Conservation (phyloP, 2,797 vertebrate genomes). For the Agapornis canus region DNA sequence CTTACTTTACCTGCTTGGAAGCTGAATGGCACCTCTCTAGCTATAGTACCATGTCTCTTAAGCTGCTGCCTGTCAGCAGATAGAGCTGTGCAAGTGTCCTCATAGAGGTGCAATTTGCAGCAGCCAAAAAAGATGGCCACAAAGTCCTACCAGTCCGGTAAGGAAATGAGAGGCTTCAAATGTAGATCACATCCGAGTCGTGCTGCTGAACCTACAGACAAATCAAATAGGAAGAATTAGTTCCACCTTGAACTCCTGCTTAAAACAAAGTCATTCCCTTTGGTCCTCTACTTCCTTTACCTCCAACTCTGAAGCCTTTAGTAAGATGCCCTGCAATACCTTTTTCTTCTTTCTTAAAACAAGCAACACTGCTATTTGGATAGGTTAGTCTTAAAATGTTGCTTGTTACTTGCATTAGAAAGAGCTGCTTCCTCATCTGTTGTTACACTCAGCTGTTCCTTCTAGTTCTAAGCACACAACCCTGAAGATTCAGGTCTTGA, state of each 20-base stretch:
- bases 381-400: background rate
- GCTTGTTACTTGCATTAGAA: background rate
- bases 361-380: background rate
- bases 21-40: background rate
- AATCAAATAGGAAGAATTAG: background rate
- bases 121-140: background rate
- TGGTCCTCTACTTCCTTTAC: background rate
- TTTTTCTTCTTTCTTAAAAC: background rate
- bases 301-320: background rate
- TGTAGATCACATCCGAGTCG: conserved; percentile 73
- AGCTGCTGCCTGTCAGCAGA: background rate
- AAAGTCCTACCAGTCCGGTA: background rate
- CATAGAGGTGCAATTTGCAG: background rate
- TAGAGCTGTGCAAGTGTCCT: background rate
- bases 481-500: background rate
- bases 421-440: background rate
- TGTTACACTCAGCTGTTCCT: background rate
- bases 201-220: conserved; percentile 68
- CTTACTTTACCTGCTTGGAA: background rate
- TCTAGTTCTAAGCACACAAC: background rate
- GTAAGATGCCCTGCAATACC: background rate
- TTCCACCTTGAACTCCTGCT: background rate
- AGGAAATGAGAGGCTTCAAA: conserved; percentile 29
- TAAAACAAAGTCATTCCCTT: background rate
- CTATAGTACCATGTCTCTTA: background rate